These are phyloP conservation scores for Caenorhabditis elegans DNA, from an alignment of 1,140 invertebrate genomes.

Conservation along the genomic window DNA sequence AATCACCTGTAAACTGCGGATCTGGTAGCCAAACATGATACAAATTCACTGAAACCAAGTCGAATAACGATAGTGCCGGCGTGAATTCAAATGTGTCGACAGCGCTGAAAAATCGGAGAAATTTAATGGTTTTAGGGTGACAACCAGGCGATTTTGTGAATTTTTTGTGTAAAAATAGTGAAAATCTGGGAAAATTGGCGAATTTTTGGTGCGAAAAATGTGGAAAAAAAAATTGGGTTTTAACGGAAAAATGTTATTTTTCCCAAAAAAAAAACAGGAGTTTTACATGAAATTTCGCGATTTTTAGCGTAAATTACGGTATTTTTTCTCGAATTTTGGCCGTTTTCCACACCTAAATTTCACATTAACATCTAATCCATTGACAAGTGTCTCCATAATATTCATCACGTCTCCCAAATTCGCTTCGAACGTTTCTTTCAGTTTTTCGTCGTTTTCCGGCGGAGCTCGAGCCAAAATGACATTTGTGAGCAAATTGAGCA, in stretches of 20 bases:
- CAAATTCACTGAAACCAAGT: neutral
- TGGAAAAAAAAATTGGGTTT: too few relatives aligned
- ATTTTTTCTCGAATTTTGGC: neutral
- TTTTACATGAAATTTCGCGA: too few relatives aligned
- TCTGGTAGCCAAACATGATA: conserved; percentile 19
- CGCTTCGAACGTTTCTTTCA: neutral
- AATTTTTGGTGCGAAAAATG: too few relatives aligned
- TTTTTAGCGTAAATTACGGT: too few relatives aligned
- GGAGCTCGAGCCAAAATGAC: neutral
- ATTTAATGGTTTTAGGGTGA: too few relatives aligned
- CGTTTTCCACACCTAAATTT: neutral
- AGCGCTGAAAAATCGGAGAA: neutral
- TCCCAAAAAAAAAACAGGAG: too few relatives aligned
- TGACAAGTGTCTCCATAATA: neutral
- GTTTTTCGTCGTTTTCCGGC: neutral
- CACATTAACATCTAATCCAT: neutral
- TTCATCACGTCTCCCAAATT: neutral
- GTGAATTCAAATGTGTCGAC: neutral
- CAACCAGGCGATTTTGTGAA: too few relatives aligned
- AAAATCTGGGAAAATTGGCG: too few relatives aligned
- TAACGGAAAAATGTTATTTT: too few relatives aligned
- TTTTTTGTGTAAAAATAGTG: too few relatives aligned
- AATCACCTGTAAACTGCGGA: neutral
- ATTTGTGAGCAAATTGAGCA: neutral
- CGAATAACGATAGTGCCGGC: neutral